Evolutionary conservation across 2,113 vertebrate genomes (phyloP).

Genomic region (Albula glossodonta): DNA sequence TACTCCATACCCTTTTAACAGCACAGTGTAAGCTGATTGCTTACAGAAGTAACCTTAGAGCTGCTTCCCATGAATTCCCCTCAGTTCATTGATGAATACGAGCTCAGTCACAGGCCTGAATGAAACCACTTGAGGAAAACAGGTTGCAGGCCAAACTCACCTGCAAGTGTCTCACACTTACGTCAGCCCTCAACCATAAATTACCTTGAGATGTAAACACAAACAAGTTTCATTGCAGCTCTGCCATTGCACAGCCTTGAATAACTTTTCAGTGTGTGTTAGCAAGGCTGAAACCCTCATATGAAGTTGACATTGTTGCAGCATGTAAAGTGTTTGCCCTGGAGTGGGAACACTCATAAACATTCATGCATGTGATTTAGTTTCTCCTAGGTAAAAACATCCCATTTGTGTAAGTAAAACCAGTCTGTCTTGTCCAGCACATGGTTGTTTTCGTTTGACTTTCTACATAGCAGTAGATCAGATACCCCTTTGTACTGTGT

Average conservation of each 20-base stretch:
- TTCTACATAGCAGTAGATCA: neutral
- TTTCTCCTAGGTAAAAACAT: neutral
- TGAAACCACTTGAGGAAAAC: conserved; percentile 1
- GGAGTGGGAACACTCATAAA: neutral
- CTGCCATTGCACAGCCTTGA: no score
- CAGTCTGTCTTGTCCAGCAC: neutral
- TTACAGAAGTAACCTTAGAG: neutral
- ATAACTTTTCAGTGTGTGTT: neutral
- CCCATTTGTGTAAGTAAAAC: neutral
- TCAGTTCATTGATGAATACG: conserved; percentile 9
- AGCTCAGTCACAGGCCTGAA: neutral
- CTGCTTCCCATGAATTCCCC: conserved; percentile 13
- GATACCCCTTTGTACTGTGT: neutral
- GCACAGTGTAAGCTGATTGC: neutral
- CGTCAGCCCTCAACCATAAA: neutral
- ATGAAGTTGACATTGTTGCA: neutral
- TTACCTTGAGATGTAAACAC: conserved; percentile 1
- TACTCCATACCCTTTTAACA: neutral
- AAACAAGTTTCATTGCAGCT: neutral
- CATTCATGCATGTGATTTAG: neutral
- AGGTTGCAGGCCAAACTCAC: conserved; percentile 12
- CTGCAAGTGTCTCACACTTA: conserved; percentile 11
- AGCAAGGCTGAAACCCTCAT: neutral
- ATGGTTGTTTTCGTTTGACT: neutral
- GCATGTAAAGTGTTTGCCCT: neutral